A percentile compares a stretch with the other conserved stretches of the same genome.
phyloP scores from a whole-genome alignment of 2,888 invertebrate genomes.

The Drosophila affinis region DNA sequence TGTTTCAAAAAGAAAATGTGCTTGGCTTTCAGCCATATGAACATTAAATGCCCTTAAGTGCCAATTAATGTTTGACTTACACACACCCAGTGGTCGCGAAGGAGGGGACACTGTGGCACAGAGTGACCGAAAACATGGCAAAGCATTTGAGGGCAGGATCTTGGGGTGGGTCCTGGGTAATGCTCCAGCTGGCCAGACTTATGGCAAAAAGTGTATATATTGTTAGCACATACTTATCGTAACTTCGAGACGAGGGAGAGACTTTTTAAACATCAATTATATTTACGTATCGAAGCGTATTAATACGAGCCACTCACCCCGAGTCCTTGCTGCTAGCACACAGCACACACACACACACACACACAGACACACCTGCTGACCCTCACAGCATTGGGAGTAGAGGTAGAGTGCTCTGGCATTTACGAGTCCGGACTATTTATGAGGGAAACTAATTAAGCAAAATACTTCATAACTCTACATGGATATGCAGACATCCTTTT shows the following conservation, averaged over 20 bases:
- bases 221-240: conserved; percentile 63
- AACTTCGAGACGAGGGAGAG: conserved; percentile 59
- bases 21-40: conserved; percentile 14
- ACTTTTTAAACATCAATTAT: conserved; percentile 72
- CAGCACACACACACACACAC: too few species aligned
- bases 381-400: background rate
- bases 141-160: conserved; percentile 8
- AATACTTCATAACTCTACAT: conserved; percentile 13
- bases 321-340: background rate
- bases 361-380: background rate
- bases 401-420: background rate
- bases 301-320: conserved; percentile 37
- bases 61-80: conserved; percentile 74
- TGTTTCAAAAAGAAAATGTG: conserved; percentile 51
- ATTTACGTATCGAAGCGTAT: conserved; percentile 69
- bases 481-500: conserved; percentile 17
- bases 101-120: background rate
- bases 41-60: conserved; percentile 74
- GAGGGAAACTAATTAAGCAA: conserved; percentile 38
- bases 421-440: conserved; percentile 10
- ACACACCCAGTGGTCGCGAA: conserved; percentile 20
- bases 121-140: conserved; percentile 31
- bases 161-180: conserved; percentile 37
- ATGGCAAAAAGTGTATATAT: conserved; percentile 57
- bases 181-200: conserved; percentile 69